These are phyloP conservation scores for Hecatera dysodea DNA, from an alignment of 2,888 invertebrate genomes.

Conservation along the genomic window DNA sequence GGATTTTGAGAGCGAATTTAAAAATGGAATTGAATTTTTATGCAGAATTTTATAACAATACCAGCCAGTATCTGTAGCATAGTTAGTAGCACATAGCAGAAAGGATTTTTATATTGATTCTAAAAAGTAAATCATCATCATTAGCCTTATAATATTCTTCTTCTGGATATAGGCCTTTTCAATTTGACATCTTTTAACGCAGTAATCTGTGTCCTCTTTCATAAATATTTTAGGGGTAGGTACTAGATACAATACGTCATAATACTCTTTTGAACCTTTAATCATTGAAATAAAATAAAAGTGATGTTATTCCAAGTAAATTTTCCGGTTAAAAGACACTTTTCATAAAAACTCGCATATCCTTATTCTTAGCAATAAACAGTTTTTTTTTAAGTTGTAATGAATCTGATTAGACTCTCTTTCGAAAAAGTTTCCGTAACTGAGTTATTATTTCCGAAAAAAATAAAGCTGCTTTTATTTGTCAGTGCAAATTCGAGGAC, in stretches of 20 bases:
- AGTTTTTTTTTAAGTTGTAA: too few species aligned
- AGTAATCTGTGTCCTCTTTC: too few species aligned
- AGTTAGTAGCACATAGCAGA: too few species aligned
- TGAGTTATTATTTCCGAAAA: neutral
- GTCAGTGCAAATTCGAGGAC: neutral
- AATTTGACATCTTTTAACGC: too few species aligned
- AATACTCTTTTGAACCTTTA: too few species aligned
- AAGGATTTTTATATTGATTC: neutral
- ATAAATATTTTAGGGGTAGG: too few species aligned
- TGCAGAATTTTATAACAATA: conserved; percentile 9
- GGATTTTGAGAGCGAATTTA: conserved; percentile 27
- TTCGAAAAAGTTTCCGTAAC: too few species aligned
- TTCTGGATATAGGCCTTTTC: neutral
- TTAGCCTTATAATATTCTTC: neutral
- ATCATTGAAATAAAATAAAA: neutral
- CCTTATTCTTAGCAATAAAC: too few species aligned
- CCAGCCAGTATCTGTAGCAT: neutral
- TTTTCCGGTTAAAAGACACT: neutral
- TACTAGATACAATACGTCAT: too few species aligned
- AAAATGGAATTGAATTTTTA: conserved; percentile 25
- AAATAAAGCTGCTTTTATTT: neutral
- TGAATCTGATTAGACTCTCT: too few species aligned
- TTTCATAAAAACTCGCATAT: too few species aligned
- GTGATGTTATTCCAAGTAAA: neutral
- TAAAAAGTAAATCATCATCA: neutral